A percentile compares a stretch with the other conserved stretches of the same genome.
Evolutionary conservation across 1,140 invertebrate species (phyloP).

Genomic region (Drosophila miranda): DNA sequence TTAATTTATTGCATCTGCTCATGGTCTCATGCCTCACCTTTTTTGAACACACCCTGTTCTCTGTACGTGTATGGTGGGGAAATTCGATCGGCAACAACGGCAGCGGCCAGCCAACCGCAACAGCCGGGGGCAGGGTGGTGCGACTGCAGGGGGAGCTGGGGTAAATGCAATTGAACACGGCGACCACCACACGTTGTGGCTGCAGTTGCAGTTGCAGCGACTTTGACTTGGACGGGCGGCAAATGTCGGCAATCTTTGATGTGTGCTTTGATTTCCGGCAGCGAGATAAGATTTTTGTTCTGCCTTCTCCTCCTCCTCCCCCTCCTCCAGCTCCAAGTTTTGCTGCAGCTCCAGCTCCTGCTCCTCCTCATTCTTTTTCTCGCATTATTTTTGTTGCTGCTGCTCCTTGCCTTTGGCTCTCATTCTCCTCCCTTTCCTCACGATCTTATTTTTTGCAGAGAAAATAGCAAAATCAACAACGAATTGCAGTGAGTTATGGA

Average conservation of each 20-base stretch:
- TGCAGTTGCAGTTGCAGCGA: slow-evolving; percentile 16
- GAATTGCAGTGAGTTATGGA: slow-evolving; percentile 62
- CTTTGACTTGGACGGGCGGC: slow-evolving; percentile 32
- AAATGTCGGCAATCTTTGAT: slow-evolving; percentile 69
- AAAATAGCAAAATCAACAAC: slow-evolving; percentile 58
- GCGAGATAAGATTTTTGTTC: slow-evolving; percentile 74
- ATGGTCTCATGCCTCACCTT: too few relatives aligned
- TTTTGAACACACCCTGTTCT: background rate
- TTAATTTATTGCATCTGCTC: too few relatives aligned
- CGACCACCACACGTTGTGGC: slow-evolving; percentile 39
- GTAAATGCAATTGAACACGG: slow-evolving; percentile 60
- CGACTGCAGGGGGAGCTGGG: background rate
- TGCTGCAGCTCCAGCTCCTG: slow-evolving; percentile 14
- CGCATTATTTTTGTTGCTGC: background rate
- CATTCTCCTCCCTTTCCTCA: background rate
- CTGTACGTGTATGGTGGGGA: slow-evolving; percentile 8
- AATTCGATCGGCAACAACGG: slow-evolving; percentile 50
- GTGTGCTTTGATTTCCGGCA: slow-evolving; percentile 81
- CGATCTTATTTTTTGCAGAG: background rate
- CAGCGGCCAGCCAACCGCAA: slow-evolving; percentile 41
- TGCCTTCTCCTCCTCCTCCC: slow-evolving; percentile 1
- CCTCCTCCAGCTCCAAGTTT: background rate
- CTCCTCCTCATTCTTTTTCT: slow-evolving; percentile 1
- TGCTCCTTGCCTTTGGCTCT: slow-evolving; percentile 1
- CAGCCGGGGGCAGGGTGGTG: slow-evolving; percentile 9